Evolutionary conservation across 2,797 vertebrate species (phyloP).

Genomic region (Cuniculus paca): DNA sequence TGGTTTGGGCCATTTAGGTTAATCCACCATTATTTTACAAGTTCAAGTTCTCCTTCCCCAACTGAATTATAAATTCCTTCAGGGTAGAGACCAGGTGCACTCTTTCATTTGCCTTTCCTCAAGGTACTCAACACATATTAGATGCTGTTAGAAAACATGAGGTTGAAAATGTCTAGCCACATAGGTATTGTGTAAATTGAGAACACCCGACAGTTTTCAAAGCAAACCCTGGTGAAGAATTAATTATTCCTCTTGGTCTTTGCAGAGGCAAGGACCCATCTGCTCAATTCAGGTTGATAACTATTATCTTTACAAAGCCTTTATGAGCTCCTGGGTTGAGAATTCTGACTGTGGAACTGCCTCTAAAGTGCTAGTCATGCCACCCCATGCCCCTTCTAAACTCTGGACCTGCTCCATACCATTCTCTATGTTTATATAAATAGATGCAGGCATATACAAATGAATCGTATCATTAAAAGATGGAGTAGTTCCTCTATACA

Average conservation of each 20-base stretch:
- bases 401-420: not conserved
- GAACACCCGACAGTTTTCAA: slow-evolving; percentile 27
- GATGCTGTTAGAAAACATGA: slow-evolving; percentile 32
- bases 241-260: slow-evolving; percentile 21
- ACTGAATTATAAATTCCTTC: slow-evolving; percentile 22
- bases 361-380: slow-evolving; percentile 26
- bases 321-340: not conserved
- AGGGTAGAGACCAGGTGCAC: not conserved
- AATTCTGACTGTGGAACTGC: not conserved
- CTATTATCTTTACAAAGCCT: slow-evolving; percentile 34
- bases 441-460: not conserved
- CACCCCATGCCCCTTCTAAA: not conserved
- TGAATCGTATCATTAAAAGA: not conserved
- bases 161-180: slow-evolving; percentile 38
- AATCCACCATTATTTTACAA: not conserved
- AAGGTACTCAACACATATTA: slow-evolving; percentile 27
- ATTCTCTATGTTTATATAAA: not conserved
- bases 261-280: not conserved
- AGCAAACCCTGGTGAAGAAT: slow-evolving; percentile 26
- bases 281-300: slow-evolving; percentile 25
- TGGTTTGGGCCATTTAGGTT: not conserved
- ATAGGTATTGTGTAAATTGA: slow-evolving; percentile 29
- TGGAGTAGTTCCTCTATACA: not conserved
- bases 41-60: slow-evolving; percentile 1
- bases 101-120: slow-evolving; percentile 25